Conservation (phyloP, 2,797 vertebrate species). For the Sebastolobus altivelis region DNA sequence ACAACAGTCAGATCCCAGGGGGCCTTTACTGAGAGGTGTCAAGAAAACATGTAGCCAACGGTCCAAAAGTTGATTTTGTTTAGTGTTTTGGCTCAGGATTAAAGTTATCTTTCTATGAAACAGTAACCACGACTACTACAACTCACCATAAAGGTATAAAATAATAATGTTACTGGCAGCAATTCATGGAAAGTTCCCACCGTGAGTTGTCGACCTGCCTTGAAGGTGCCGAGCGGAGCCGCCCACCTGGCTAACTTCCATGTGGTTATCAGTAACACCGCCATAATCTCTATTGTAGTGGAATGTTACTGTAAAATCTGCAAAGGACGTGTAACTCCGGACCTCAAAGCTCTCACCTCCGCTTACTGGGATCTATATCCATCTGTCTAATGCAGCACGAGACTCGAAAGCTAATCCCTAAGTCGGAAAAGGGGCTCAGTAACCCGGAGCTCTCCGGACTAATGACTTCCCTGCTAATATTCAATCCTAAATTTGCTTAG, state of each 20-base stretch:
- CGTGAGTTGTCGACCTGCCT: slow-evolving; percentile 2
- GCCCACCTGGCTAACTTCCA: slow-evolving; percentile 45
- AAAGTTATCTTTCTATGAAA: slow-evolving; percentile 16
- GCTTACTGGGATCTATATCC: slow-evolving; percentile 64
- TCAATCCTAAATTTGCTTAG: slow-evolving; percentile 68
- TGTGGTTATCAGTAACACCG: slow-evolving; percentile 71
- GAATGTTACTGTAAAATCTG: slow-evolving; percentile 68
- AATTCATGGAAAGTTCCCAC: slow-evolving; percentile 51
- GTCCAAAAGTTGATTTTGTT: slow-evolving; percentile 23
- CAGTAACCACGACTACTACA: slow-evolving; percentile 49
- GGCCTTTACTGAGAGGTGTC: slow-evolving; percentile 39
- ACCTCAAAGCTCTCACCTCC: slow-evolving; percentile 59
- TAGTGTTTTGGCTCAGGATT: slow-evolving; percentile 6
- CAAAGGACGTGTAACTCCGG: slow-evolving; percentile 56
- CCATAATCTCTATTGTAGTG: slow-evolving; percentile 64
- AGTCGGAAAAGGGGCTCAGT: slow-evolving; percentile 56
- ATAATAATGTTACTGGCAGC: slow-evolving; percentile 21
- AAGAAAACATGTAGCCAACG: slow-evolving; percentile 24
- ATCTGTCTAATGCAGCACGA: slow-evolving; percentile 56
- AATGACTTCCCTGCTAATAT: slow-evolving; percentile 76
- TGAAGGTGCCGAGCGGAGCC: slow-evolving; percentile 17
- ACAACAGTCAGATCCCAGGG: slow-evolving; percentile 66
- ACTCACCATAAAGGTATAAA: slow-evolving; percentile 56
- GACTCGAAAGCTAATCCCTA: slow-evolving; percentile 68
- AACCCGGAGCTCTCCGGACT: slow-evolving; percentile 64